These are phyloP conservation scores for Hydractinia symbiolongicarpus DNA, from an alignment of 30 jellyfish, hydroid and myxozoan species.

Conservation along the genomic window DNA sequence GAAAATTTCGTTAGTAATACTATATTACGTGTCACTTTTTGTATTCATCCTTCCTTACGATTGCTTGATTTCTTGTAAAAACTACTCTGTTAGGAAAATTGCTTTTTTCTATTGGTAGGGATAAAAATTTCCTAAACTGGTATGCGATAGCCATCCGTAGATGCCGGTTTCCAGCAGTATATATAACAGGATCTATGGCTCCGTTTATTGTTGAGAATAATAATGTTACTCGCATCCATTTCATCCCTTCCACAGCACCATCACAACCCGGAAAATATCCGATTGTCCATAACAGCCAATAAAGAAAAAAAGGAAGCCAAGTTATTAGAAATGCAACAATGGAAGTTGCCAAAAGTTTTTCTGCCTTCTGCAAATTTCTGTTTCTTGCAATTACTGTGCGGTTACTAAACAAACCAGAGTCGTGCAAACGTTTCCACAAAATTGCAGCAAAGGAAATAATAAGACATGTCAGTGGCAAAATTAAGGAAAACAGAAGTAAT, in stretches of 20 bases:
- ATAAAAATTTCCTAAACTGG: too few species aligned
- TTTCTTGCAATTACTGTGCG: constrained; percentile 23
- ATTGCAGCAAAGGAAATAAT: constrained; percentile 64
- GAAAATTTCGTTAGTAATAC: too few species aligned
- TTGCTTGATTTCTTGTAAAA: too few species aligned
- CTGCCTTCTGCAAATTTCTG: constrained; percentile 58
- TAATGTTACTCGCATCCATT: constrained; percentile 67
- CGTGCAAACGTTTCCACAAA: constrained; percentile 40
- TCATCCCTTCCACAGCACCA: constrained; percentile 38
- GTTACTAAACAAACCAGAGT: constrained; percentile 8
- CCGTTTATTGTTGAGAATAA: constrained; percentile 65
- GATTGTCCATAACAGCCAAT: constrained; percentile 38
- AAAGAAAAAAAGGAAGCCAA: constrained; percentile 73
- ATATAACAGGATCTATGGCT: constrained; percentile 58
- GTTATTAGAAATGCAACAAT: constrained; percentile 47
- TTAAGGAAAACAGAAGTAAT: constrained; percentile 49
- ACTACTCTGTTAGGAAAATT: too few species aligned
- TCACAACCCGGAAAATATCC: constrained; percentile 36
- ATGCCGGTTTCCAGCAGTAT: neutral
- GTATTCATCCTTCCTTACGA: too few species aligned
- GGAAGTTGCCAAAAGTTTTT: constrained; percentile 54
- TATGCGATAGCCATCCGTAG: too few species aligned
- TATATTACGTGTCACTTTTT: too few species aligned
- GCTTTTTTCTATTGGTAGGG: too few species aligned
- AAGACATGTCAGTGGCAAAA: constrained; percentile 53